A percentile compares a stretch with the other conserved stretches of the same genome.
Conservation (phyloP, 1,140 invertebrate species). For the Musca vetustissima region DNA sequence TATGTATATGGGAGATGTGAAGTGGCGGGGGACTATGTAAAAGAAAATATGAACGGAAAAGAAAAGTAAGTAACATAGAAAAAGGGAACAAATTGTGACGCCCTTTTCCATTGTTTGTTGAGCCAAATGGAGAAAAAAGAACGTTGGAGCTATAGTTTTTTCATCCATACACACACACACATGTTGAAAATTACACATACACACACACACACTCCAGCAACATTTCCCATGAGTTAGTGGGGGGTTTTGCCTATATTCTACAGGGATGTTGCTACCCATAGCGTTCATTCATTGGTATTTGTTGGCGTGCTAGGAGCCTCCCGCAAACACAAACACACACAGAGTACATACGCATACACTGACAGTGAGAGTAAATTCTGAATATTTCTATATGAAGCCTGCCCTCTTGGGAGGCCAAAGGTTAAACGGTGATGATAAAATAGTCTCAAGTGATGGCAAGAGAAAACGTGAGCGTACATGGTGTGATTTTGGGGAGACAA, state of each 20-base stretch:
- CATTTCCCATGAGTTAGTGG: no score
- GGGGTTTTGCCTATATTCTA: background rate
- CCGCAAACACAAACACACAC: constrained; percentile 2
- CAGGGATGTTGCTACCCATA: constrained; percentile 9
- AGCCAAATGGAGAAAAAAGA: background rate
- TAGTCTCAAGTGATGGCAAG: constrained; percentile 24
- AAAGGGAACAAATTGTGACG: constrained; percentile 14
- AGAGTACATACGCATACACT: constrained; percentile 12
- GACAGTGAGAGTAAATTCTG: no score
- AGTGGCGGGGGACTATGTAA: no score
- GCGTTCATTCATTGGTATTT: constrained; percentile 18
- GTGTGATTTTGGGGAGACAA: background rate
- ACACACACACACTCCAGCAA: no score
- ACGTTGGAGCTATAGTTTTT: background rate
- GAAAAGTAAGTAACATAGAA: background rate
- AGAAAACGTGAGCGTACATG: background rate
- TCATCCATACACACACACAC: no score
- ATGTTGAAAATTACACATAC: no score
- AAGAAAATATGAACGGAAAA: background rate
- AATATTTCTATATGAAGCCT: background rate
- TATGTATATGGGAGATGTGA: background rate
- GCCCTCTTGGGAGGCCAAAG: constrained; percentile 31
- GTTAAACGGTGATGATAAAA: constrained; percentile 13
- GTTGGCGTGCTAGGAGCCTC: background rate
- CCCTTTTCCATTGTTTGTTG: constrained; percentile 16